Percentiles rank a stretch among this genome's conserved stretches.
Conservation (phyloP, 2,113 vertebrate species). For the Sitta europaea region DNA sequence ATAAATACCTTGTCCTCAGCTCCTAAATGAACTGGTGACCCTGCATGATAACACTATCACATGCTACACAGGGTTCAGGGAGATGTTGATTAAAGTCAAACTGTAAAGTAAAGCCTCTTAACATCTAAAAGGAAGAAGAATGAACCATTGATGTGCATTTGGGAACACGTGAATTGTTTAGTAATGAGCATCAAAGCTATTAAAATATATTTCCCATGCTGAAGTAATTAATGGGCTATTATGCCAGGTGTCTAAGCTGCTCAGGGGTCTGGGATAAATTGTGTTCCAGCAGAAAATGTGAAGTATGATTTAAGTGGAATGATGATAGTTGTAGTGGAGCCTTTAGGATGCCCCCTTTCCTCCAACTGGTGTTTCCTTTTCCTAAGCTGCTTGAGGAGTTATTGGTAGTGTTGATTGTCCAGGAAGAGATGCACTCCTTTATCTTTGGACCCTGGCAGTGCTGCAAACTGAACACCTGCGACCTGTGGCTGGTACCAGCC, state of each 20-base stretch:
- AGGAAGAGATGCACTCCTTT: not conserved
- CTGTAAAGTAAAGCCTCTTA: not conserved
- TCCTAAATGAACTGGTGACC: not conserved
- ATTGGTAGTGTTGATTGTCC: not conserved
- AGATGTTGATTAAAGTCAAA: not conserved
- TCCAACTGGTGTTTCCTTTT: not conserved
- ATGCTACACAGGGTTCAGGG: not conserved
- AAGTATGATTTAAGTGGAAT: not conserved
- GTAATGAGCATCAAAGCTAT: constrained; percentile 13
- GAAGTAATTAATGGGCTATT: constrained; percentile 45
- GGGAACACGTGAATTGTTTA: not conserved
- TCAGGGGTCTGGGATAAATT: not conserved
- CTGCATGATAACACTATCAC: not conserved
- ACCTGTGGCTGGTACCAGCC: not conserved
- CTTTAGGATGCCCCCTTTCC: not conserved
- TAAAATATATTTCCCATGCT: constrained; percentile 34
- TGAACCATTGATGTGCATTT: not conserved
- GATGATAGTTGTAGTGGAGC: not conserved
- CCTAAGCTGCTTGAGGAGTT: not conserved
- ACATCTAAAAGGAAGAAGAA: not conserved
- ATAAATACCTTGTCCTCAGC: not conserved
- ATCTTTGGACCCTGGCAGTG: not conserved
- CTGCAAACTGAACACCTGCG: not conserved
- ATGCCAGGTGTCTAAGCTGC: constrained; percentile 29
- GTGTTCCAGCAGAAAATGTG: not conserved